Base-by-base conservation (phyloP, 2,888 invertebrate species). In the Drosophila mimica region DNA sequence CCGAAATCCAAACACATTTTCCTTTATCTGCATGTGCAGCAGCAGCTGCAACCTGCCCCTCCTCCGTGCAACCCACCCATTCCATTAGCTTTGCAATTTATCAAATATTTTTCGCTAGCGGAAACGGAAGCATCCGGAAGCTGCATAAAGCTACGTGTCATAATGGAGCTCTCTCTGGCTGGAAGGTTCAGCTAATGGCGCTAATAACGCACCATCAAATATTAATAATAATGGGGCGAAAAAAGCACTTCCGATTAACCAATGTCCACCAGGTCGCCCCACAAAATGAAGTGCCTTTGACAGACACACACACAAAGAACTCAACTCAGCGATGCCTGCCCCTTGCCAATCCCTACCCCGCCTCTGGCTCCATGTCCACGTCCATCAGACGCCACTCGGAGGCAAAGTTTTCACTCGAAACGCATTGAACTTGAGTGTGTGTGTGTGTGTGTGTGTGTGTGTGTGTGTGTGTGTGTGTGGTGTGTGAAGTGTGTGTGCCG, bases 71-170 rank as follows among this genome's bases (percentile, higher is more conserved):
- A 43, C 25, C 66, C 49, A 36, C 17, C 20, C 28, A 15, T 38
- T 68, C 63, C 71, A 76, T 74, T 82, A 70, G 72, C 57, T 86
- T 76, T 80, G 87, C 83, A 88, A 85, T 85, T 90, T 85, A 90
- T 85, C 90, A 90, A 76, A 76, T 63, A 63, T 70, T 79, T 70
- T 79, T 75, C 70, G 65, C 54, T 25, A 65, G 52, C 88, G 86
- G 86, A 89, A 89, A 80, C 90, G 77, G 81, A 81, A 81, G 68
- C 79, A 51, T 81, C 81, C 83, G 85, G 75, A 89, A 83, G 81
- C 84, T 74, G 84, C 84, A 76, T 68, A 82, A 83, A 79, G 75
- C 70, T 77, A 81, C 78, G 84, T 81, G 82, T 83, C 74, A 76
- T 76, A 80, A 80, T 76, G 80, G 72, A 54, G 71, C 69, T 36